phyloP scores from a whole-genome alignment of 2,888 invertebrate genomes.

The Aporophyla nigra region DNA sequence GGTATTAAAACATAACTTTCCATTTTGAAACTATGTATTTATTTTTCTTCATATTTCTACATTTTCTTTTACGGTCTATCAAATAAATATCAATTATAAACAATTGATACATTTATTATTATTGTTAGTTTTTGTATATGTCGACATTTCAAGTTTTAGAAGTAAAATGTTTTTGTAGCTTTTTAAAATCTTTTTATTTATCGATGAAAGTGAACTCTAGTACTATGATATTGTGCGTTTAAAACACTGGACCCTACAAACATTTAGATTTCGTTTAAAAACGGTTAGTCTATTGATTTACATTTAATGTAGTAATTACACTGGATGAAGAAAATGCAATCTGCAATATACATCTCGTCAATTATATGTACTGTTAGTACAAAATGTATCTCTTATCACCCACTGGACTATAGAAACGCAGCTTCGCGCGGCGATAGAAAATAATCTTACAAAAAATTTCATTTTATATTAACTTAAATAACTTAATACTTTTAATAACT shows the following conservation, averaged over 20 bases:
- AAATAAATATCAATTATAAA: constrained; percentile 90
- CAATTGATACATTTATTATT: constrained; percentile 88
- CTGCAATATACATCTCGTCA: constrained; percentile 80
- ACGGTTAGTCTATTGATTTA: constrained; percentile 89
- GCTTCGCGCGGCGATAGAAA: constrained; percentile 83
- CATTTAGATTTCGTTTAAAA: constrained; percentile 90
- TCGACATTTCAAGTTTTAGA: constrained; percentile 87
- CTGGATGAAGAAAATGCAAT: constrained; percentile 89
- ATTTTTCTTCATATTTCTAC: constrained; percentile 88
- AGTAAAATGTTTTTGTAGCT: constrained; percentile 86
- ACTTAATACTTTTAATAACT: constrained; percentile 91
- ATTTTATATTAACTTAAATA: constrained; percentile 91
- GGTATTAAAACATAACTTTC: constrained; percentile 79
- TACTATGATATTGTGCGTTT: constrained; percentile 91
- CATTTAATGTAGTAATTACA: constrained; percentile 88
- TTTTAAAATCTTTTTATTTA: constrained; percentile 81
- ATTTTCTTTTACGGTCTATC: constrained; percentile 89
- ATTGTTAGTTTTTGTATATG: constrained; percentile 88
- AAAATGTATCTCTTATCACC: constrained; percentile 75
- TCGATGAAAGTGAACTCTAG: constrained; percentile 89
- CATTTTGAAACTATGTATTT: constrained; percentile 90
- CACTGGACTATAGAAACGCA: constrained; percentile 82
- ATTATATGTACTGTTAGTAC: constrained; percentile 80
- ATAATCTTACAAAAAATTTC: constrained; percentile 90
- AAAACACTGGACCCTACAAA: constrained; percentile 91